Base-by-base conservation (phyloP, 2,888 invertebrate genomes). In the Uloborus plumipes region DNA sequence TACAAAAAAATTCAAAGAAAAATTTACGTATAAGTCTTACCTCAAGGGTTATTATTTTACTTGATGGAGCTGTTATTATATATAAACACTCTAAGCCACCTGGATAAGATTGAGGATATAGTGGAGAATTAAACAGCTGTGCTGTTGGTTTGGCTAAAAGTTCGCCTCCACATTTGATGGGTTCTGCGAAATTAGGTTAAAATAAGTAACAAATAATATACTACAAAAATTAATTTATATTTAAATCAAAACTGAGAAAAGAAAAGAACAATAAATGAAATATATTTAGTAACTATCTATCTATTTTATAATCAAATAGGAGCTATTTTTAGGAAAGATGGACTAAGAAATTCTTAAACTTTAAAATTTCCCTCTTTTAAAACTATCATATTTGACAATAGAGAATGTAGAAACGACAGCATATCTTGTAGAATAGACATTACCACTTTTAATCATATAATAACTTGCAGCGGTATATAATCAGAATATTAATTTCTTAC, bases 41-140 rank as follows among this genome's bases (percentile, higher is more conserved):
- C 90, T 97, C 96, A 70, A 99, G 90, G 1, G 98, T 97, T 85
- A 99, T 94, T 84, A 98, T 95, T 88, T 95, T 93, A 59, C 97
- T 97, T 49, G 94, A 92, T 88, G 96, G 95, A 2, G 98, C 94
- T 88, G 94, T 94, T 85, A 99, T 94, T 66, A 95, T 93, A 89
- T 98, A 98, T 72, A 97, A 92, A 87, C 98, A 98, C 90, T 98
- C 98, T 85, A 97, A 91, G n/a, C 98, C 97, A 71, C 97, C 97
- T 0, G 98, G 97, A 90, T 97, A 97, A 87, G 94, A 93, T 87
- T 94, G 94, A 0, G 98, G 98, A 90, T 96, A 97, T 80, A 96
- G 95, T 75, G 97, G 96, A 62, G 97, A 97, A 18, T 93, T 94
- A 73, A 98, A 91, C 2, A 94, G 92, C 91, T 98, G 97, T 39